phyloP scores from a whole-genome alignment of 2,113 vertebrate species.

The Sialia sialis region DNA sequence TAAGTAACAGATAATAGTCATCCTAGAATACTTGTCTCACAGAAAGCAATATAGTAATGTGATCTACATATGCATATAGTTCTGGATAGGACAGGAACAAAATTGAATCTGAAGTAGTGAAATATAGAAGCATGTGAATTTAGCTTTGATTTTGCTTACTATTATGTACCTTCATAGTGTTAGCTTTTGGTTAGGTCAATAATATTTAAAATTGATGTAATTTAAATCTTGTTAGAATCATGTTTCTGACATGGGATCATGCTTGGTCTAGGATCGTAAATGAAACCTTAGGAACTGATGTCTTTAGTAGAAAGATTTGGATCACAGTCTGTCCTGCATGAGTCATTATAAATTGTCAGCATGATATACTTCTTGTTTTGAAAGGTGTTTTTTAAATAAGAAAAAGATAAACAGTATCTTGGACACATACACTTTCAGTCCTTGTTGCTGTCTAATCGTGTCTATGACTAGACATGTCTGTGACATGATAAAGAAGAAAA shows the following conservation, averaged over 20 bases:
- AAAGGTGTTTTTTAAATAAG: not conserved
- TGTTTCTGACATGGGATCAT: not conserved
- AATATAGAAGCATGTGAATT: not conserved
- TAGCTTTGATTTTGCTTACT: not conserved
- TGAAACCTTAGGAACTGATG: not conserved
- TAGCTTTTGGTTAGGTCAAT: not conserved
- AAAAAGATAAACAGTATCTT: not conserved
- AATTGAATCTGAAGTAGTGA: not conserved
- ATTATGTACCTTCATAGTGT: not conserved
- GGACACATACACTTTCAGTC: not conserved
- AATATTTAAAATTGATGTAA: not conserved
- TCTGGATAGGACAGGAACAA: not conserved
- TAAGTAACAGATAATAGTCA: not conserved
- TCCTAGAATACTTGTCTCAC: not conserved
- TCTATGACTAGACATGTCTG: not conserved
- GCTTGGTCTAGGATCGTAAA: not conserved
- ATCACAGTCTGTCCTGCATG: not conserved
- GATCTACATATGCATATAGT: not conserved
- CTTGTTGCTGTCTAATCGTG: not conserved
- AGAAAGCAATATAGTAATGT: not conserved
- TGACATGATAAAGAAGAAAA: not conserved
- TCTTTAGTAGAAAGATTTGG: conserved; percentile 1
- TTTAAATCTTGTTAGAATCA: not conserved
- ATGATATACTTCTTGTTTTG: conserved; percentile 4
- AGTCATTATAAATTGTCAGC: conserved; percentile 16